Base-by-base conservation (phyloP, 2,797 vertebrate species). In the Sebastes nivosus region DNA sequence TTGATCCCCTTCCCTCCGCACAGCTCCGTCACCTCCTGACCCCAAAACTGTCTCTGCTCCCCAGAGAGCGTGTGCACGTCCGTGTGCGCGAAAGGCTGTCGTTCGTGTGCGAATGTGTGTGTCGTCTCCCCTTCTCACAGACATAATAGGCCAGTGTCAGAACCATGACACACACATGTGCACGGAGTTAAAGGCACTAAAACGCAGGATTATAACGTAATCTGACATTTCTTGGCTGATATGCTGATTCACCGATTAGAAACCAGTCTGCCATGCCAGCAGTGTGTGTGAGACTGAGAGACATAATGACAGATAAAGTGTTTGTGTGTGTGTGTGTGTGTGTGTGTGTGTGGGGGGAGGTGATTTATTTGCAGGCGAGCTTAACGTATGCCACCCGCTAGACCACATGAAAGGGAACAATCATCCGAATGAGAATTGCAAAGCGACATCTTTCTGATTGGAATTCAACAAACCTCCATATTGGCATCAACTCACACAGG, bases 201-300 rank as follows among this genome's bases (percentile, higher is more conserved):
- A 85, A 70, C 1, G 11, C 64, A 20, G 84, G 80, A 91, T 92
- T 89, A 88, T 87, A 88, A 88, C 32, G 4, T 92, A 92, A 90
- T 92, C 87, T 84, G 90, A 87, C 86, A 80, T 88, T 89, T 91
- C 80, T 93, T 91, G 88, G 78, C 70, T 69, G 81, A 91, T 82
- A 80, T 86, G 84, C 59, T 85, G 89, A 93, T 89, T 94, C 86
- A 87, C 85, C 11, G 82, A 92, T 91, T 92, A 88, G 82, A 92
- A 90, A 88, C 73, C 76, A 81, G 86, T 81, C 78, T 70, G 75
- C 65, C 54, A 57, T 79, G 88, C 90, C 81, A 90, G 86, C 67
- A 80, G 75, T 11, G 67, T 63, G 57, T 72, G 70, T 68, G 73
- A 72, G 75, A 54, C n/a, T 63, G 29, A 72, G 73, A 78, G 67